These are phyloP conservation scores for Tetragonisca angustula DNA, from an alignment of 2,888 invertebrate genomes.

Conservation along the genomic window DNA sequence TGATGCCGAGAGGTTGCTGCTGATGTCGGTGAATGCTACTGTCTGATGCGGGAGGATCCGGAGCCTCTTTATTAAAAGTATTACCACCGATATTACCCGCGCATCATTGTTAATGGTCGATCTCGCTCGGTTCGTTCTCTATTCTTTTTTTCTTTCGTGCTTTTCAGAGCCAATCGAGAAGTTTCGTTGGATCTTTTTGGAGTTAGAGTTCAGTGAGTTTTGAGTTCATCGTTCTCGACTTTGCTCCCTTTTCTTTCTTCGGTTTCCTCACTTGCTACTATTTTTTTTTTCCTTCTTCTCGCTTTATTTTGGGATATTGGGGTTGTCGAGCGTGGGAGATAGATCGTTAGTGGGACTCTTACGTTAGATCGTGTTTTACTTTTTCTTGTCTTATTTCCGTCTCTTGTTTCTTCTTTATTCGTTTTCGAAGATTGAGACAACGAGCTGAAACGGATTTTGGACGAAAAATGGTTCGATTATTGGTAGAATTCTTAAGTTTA, in stretches of 20 bases:
- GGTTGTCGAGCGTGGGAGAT: too few relatives aligned
- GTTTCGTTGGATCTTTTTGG: too few relatives aligned
- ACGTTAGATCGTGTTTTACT: background rate
- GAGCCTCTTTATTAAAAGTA: slow-evolving; percentile 82
- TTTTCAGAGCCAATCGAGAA: background rate
- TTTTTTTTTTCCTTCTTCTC: too few relatives aligned
- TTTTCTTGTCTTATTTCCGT: background rate
- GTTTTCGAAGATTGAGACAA: background rate
- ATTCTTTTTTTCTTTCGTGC: background rate
- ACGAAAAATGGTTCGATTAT: background rate
- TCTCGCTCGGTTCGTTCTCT: slow-evolving; percentile 21
- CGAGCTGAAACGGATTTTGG: too few relatives aligned
- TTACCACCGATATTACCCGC: slow-evolving; percentile 74
- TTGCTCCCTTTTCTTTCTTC: too few relatives aligned
- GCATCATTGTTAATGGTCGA: slow-evolving; percentile 56
- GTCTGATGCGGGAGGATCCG: slow-evolving; percentile 65
- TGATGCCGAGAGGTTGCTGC: slow-evolving; percentile 54
- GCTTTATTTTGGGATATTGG: too few relatives aligned
- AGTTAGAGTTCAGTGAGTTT: too few relatives aligned
- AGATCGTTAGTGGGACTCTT: too few relatives aligned
- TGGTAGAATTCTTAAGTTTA: too few relatives aligned
- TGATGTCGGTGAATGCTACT: slow-evolving; percentile 45
- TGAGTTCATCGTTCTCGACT: too few relatives aligned
- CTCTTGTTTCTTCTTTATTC: background rate
- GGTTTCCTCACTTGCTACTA: too few relatives aligned